phyloP scores from a whole-genome alignment of 2,113 vertebrate species.

The Alligator mississippiensis region DNA sequence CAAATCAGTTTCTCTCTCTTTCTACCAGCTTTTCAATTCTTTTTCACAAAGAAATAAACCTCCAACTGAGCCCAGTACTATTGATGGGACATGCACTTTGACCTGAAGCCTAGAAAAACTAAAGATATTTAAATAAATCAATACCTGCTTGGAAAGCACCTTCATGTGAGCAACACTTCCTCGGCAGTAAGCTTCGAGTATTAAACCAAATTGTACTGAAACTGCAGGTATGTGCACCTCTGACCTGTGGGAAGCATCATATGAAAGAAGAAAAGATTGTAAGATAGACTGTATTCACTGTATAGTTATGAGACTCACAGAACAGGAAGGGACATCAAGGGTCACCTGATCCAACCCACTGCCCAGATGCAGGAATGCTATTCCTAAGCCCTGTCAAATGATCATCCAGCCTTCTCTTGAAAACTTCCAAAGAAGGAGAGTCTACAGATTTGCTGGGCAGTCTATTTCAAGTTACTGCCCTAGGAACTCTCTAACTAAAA shows the following conservation, averaged over 20 bases:
- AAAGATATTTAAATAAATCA: not conserved
- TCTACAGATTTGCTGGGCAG: too few relatives aligned
- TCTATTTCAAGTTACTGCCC: too few relatives aligned
- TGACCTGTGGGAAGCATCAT: constrained; percentile 80
- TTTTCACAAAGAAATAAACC: not conserved
- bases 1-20: not conserved
- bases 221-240: constrained; percentile 95
- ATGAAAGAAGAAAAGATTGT: not conserved
- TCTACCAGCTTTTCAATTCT: rapidly evolving
- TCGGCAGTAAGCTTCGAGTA: constrained; percentile 96
- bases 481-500: too few relatives aligned
- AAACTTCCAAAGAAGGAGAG: too few relatives aligned
- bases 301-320: too few relatives aligned
- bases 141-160: constrained; percentile 95
- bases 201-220: constrained; percentile 92
- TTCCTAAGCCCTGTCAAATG: too few relatives aligned
- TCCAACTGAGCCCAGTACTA: not conserved
- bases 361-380: too few relatives aligned
- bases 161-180: constrained; percentile 97
- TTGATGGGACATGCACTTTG: not conserved
- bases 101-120: not conserved
- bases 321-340: too few relatives aligned
- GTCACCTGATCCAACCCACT: too few relatives aligned
- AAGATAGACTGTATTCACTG: not conserved
- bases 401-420: too few relatives aligned